Evolutionary conservation across 2,797 vertebrate genomes (phyloP), one percentile per base, ranked within the genome.

Genomic region (Danio choprae): DNA sequence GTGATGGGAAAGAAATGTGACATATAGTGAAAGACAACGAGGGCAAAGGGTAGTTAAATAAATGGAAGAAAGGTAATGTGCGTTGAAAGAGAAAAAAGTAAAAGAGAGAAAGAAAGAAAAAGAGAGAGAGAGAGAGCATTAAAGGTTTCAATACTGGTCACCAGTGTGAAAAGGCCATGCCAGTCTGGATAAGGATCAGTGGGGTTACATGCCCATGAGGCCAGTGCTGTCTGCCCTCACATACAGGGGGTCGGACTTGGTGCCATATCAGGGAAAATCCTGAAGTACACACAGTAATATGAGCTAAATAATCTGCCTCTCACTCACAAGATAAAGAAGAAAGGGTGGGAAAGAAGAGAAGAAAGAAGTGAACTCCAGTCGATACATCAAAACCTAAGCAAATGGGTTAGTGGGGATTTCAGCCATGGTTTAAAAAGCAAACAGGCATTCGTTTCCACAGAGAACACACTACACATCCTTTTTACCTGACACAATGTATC

Each of bases 121-220:
- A 69, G 79, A 70, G 80, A 69, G 67, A 77, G 59, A 38, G 67
- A 69, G 43, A 22, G 16, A 20, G 16, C 13, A 62, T 44, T 63
- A 69, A 75, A 81, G 67, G 71, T 81, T 55, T 81, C 41, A 51
- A 64, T 69, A 83, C 79, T 67, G 75, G 81, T 69, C 84, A 87
- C 87, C 87, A 86, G 75, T 85, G 86, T 79, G 79, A 90, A 91
- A 94, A 93, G 91, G 92, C 90, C 93, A 92, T 88, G 92, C 89
- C 93, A 91, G 81, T 79, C 86, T 79, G 86, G 77, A 92, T 94
- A 80, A 93, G 84, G 83, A 92, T 94, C 93, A 93, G 81, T 76
- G 68, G 84, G 80, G 83, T 80, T 83, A 78, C 72, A 65, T 82
- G 74, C 70, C 81, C 70, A 76, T 38, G 44, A 81, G 73, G 79